These are phyloP conservation scores for Himalopsyche anomala DNA, from an alignment of 2,888 invertebrate genomes.

Conservation along the genomic window DNA sequence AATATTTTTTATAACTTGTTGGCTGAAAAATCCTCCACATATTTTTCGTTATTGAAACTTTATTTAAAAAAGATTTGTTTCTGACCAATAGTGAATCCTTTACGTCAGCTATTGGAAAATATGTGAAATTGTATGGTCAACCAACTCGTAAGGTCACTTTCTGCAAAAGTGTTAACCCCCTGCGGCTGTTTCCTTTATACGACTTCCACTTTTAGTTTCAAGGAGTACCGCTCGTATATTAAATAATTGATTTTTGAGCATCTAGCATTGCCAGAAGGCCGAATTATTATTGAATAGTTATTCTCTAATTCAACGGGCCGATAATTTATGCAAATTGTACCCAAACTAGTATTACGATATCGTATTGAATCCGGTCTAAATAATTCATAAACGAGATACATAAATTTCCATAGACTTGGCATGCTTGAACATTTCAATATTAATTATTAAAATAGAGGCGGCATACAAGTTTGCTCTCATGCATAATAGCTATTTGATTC, in stretches of 20 bases:
- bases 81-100: too few species aligned
- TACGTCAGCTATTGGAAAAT: background rate
- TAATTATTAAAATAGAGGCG: background rate
- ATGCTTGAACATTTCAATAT: background rate
- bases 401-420: conserved; percentile 17
- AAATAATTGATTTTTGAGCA: conserved; percentile 15
- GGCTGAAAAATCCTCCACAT: too few species aligned
- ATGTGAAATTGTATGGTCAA: background rate
- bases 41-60: too few species aligned
- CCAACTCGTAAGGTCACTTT: conserved; percentile 3
- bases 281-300: conserved; percentile 13
- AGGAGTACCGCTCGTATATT: conserved; percentile 6
- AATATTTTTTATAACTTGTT: too few species aligned
- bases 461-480: too few species aligned
- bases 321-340: conserved; percentile 30
- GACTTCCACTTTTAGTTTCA: conserved; percentile 21
- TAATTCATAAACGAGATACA: conserved; percentile 17
- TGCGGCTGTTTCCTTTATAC: background rate
- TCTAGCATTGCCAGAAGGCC: conserved; percentile 13
- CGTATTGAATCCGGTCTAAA: conserved; percentile 30
- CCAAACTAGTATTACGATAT: conserved; percentile 18
- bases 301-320: background rate
- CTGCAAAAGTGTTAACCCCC: background rate
- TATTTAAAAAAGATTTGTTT: too few species aligned
- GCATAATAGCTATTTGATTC: too few species aligned